Evolutionary conservation across 92 coral and sea anemone species (phyloP), one percentile per base, ranked within the genome.

Genomic region (Isaurus tuberculatus): DNA sequence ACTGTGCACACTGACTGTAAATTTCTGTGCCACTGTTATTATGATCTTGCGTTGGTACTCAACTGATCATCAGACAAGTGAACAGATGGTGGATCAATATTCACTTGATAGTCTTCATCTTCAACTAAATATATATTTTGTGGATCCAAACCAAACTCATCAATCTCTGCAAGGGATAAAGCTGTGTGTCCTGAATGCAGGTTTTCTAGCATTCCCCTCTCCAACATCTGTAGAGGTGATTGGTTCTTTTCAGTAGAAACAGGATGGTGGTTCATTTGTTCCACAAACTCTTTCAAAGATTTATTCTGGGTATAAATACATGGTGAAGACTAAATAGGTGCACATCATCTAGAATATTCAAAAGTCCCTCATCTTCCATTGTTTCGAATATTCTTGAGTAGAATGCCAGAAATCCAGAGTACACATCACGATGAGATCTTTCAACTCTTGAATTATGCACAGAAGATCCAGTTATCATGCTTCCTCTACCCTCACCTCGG

Each of bases 191-290:
- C 93, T 40, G 95, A 92, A 61, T 86, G 80, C 71, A 92, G 46
- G 86, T 90, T 92, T 53, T 88, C 84, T 34, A 90, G 53, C 94
- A 91, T 85, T n/a, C 94, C 97, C 81, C 58, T 83, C 37, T 85
- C 83, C 94, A 94, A 90, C 90, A 92, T 83, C 70, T 92, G 97
- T 32, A 78, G 79, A 74, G 94, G 93, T 43, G 94, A 92, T 40
- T 40, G 46, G 46, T 40, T 40, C 46, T 40, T 40, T 40, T 40
- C 46, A 40, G 46, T 40, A 40, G 46, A 40, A 40, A 40, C 46
- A 40, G 46, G 46, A 40, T 40, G 46, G 46, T 40, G 46, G 46
- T 40, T 72, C 63, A 87, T 40, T 40, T 40, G 46, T 40, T 40
- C 46, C 46, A 40, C 46, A 40, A 40, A 40, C 46, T 40, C 46